phyloP scores from a whole-genome alignment of 2,113 vertebrate species.

The Galeopterus variegatus region DNA sequence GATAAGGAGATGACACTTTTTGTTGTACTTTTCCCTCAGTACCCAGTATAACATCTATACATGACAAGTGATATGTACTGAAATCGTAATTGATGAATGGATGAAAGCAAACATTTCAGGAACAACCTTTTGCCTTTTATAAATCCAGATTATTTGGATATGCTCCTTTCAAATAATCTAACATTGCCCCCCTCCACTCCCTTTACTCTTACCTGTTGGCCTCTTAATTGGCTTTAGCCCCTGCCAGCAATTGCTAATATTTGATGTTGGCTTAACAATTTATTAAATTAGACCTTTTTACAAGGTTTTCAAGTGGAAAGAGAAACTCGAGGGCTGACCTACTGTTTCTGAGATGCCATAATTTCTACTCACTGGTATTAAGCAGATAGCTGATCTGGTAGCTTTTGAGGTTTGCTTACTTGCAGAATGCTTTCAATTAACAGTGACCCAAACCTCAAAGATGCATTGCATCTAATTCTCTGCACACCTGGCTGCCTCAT shows the following conservation, averaged over 20 bases:
- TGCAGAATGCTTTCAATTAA: neutral
- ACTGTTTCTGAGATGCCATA: neutral
- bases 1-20: neutral
- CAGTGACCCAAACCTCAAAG: neutral
- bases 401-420: neutral
- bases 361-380: neutral
- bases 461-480: fast-evolving
- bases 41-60: neutral
- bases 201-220: neutral
- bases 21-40: neutral
- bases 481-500: fast-evolving
- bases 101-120: neutral
- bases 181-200: fast-evolving
- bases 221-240: neutral
- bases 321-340: neutral
- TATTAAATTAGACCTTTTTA: neutral
- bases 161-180: neutral
- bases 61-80: neutral
- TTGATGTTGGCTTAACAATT: neutral
- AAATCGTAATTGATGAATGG: neutral
- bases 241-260: neutral
- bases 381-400: neutral
- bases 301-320: neutral
- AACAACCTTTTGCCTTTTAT: neutral
- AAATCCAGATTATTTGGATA: neutral